phyloP scores from a whole-genome alignment of 1,140 invertebrate genomes.

The Harpegnathos saltator region DNA sequence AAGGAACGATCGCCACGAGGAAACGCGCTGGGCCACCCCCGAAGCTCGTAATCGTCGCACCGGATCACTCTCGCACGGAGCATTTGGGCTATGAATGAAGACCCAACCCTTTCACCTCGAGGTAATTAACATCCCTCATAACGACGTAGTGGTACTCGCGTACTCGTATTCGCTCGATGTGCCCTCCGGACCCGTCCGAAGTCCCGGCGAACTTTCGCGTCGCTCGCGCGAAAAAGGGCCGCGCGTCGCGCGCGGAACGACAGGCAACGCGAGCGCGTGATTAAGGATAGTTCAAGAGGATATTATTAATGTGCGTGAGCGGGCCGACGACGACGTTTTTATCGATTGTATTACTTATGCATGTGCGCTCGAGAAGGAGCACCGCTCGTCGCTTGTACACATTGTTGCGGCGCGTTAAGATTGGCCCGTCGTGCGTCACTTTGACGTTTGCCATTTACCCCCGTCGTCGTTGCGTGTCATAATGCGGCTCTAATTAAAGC shows the following conservation, averaged over 20 bases:
- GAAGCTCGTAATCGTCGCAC: slow-evolving; percentile 33
- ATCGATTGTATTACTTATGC: slow-evolving; percentile 52
- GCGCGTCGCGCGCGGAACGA: not conserved
- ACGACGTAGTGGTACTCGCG: not conserved
- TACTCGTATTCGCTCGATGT: not conserved
- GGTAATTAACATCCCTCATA: slow-evolving; percentile 86
- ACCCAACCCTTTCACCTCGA: slow-evolving; percentile 91
- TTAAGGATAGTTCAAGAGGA: not conserved
- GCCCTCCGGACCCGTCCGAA: not conserved
- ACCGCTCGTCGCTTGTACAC: not conserved
- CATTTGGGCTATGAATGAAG: slow-evolving; percentile 88
- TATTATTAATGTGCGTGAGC: slow-evolving; percentile 11
- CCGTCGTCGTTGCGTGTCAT: slow-evolving; percentile 6
- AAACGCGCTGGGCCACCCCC: not conserved
- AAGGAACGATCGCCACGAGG: not conserved
- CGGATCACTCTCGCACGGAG: slow-evolving; percentile 72
- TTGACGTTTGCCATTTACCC: slow-evolving; percentile 45
- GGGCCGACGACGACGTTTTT: slow-evolving; percentile 16
- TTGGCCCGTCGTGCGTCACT: slow-evolving; percentile 24
- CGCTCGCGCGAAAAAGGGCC: not conserved
- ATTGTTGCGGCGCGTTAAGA: slow-evolving; percentile 21
- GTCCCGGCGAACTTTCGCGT: not conserved
- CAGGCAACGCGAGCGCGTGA: not conserved
- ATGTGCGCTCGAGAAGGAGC: slow-evolving; percentile 28
- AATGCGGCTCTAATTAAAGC: slow-evolving; percentile 43